phyloP scores from a whole-genome alignment of 2,888 invertebrate species.

The Monopis laevigella region DNA sequence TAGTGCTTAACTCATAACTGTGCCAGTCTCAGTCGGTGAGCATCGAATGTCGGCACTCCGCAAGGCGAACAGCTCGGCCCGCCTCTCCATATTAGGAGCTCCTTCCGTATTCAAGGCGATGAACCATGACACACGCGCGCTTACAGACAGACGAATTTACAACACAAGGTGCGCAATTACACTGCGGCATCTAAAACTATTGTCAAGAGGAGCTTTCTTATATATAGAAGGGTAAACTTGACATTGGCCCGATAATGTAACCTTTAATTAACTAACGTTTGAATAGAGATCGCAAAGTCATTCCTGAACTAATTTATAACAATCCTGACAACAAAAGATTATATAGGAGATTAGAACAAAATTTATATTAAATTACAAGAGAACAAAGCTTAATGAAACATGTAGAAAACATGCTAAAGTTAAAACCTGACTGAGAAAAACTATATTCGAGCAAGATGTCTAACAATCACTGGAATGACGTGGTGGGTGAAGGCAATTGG shows the following conservation, averaged over 20 bases:
- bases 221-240: too few relatives aligned
- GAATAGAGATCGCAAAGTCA: neutral
- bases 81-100: constrained; percentile 51
- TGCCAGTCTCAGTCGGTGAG: constrained; percentile 31
- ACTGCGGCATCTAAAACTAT: too few relatives aligned
- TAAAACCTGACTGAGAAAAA: too few relatives aligned
- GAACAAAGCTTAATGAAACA: too few relatives aligned
- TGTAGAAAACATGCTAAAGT: too few relatives aligned
- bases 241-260: too few relatives aligned
- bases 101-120: constrained; percentile 61
- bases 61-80: constrained; percentile 49
- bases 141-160: too few relatives aligned
- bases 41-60: constrained; percentile 41
- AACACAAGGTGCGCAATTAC: too few relatives aligned
- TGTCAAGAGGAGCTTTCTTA: too few relatives aligned
- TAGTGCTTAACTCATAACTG: neutral
- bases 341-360: too few relatives aligned
- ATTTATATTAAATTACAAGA: too few relatives aligned
- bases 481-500: constrained; percentile 28
- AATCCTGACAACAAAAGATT: too few relatives aligned
- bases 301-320: neutral
- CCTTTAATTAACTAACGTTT: neutral
- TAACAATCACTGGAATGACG: neutral
- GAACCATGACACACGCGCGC: constrained; percentile 61
- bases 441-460: neutral